Conservation (phyloP, 2,888 invertebrate species). For the Antheraea assamensis region DNA sequence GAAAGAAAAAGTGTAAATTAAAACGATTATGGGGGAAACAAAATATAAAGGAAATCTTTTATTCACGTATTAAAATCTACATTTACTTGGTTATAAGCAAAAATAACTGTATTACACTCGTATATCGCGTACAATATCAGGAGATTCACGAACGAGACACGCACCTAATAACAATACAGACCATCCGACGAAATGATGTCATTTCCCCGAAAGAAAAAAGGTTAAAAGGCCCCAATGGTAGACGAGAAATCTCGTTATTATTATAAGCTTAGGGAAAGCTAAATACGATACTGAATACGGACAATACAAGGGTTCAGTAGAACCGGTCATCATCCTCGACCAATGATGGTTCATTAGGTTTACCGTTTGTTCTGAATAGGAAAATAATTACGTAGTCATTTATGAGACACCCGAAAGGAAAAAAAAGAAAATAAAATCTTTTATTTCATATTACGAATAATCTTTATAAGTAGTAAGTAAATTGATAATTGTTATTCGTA, state of each 20-base stretch:
- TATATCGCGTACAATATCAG: slow-evolving; percentile 35
- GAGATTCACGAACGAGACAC: slow-evolving; percentile 48
- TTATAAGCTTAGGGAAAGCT: slow-evolving; percentile 47
- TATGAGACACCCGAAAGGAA: slow-evolving; percentile 16
- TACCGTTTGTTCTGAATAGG: slow-evolving; percentile 12
- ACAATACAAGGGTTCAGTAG: not conserved
- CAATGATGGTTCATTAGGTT: slow-evolving; percentile 17
- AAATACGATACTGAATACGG: slow-evolving; percentile 41
- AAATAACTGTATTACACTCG: slow-evolving; percentile 8
- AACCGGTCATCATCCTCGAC: slow-evolving; percentile 9
- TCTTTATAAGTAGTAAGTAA: no score
- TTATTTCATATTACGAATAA: not conserved
- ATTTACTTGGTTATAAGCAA: slow-evolving; percentile 3
- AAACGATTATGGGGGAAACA: no score
- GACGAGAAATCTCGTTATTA: slow-evolving; percentile 53
- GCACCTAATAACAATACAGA: slow-evolving; percentile 53
- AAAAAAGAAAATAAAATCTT: not conserved
- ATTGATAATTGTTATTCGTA: no score
- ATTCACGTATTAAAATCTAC: not conserved
- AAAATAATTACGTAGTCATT: slow-evolving; percentile 10
- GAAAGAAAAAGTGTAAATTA: no score
- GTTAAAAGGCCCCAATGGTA: slow-evolving; percentile 53
- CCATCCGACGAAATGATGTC: slow-evolving; percentile 53
- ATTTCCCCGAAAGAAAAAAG: slow-evolving; percentile 53
- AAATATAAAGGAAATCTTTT: not conserved